A percentile compares a stretch with the other conserved stretches of the same genome.
phyloP scores from a whole-genome alignment of 2,113 vertebrate species.

The Mirounga angustirostris region DNA sequence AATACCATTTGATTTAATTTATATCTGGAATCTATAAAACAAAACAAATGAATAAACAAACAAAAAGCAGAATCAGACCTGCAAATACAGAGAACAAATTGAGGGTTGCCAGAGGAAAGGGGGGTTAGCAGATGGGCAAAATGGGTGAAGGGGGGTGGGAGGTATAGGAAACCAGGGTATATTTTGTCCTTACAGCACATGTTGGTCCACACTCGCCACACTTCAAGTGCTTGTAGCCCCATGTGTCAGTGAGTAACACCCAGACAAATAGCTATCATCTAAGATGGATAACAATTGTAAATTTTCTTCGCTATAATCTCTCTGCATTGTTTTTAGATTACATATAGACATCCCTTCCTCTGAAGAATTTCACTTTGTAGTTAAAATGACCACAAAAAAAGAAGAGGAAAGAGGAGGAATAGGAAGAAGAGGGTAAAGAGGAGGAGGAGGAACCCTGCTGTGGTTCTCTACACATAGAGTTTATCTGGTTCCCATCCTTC shows the following conservation, averaged over 20 bases:
- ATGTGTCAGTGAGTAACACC: background rate
- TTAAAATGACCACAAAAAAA: background rate
- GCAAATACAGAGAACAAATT: background rate
- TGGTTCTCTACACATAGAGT: background rate
- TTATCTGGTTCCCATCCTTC: background rate
- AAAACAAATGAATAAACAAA: background rate
- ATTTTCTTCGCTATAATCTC: background rate
- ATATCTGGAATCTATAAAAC: background rate
- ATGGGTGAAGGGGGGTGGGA: background rate
- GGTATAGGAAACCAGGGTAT: background rate
- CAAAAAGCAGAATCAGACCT: background rate
- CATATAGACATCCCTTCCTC: background rate
- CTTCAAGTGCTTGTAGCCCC: background rate
- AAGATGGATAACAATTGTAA: background rate
- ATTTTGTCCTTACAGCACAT: background rate
- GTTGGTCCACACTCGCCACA: background rate
- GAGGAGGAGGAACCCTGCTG: accelerated
- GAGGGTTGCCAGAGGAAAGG: background rate
- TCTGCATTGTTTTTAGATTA: background rate
- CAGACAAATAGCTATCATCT: background rate
- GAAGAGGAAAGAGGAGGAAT: background rate
- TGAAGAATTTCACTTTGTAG: background rate
- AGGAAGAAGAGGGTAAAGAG: background rate
- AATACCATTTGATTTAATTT: background rate
- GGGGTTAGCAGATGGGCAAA: background rate